Conservation (phyloP, 92 coral and sea anemone genomes). For the Epizoanthus rinbou region DNA sequence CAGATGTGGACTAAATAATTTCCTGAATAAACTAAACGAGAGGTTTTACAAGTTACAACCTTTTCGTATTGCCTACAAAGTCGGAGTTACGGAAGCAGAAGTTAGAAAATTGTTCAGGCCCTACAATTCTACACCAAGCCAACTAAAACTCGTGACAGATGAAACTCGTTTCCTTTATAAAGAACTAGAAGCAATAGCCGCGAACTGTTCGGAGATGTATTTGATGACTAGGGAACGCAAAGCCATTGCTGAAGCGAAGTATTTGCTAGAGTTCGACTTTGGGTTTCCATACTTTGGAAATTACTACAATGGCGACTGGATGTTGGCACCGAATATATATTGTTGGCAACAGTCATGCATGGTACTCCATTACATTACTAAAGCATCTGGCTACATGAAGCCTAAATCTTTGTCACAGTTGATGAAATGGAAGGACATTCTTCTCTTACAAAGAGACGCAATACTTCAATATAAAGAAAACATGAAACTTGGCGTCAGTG, state of each 20-base stretch:
- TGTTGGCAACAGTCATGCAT: slow-evolving; percentile 76
- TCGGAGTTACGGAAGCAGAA: slow-evolving; percentile 49
- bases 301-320: slow-evolving; percentile 88
- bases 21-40: slow-evolving; percentile 55
- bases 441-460: slow-evolving; percentile 51
- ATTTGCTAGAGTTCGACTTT: slow-evolving; percentile 57
- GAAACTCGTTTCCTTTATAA: slow-evolving; percentile 45
- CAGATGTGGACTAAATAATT: slow-evolving; percentile 19
- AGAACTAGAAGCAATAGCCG: slow-evolving; percentile 42
- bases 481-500: slow-evolving; percentile 71
- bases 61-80: slow-evolving; percentile 24
- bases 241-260: slow-evolving; percentile 60
- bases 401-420: slow-evolving; percentile 56
- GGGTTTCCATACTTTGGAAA: slow-evolving; percentile 67
- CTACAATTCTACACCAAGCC: slow-evolving; percentile 61
- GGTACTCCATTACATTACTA: neutral
- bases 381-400: neutral
- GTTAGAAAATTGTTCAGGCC: slow-evolving; percentile 55
- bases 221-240: slow-evolving; percentile 63
- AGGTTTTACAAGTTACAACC: slow-evolving; percentile 41
- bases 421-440: slow-evolving; percentile 38
- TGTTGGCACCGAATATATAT: slow-evolving; percentile 79
- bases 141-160: slow-evolving; percentile 65
- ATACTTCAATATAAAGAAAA: slow-evolving; percentile 73
- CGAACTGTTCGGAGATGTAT: slow-evolving; percentile 43